These are phyloP conservation scores for Eurytoma adleriae DNA, from an alignment of 2,888 invertebrate genomes.

Conservation along the genomic window DNA sequence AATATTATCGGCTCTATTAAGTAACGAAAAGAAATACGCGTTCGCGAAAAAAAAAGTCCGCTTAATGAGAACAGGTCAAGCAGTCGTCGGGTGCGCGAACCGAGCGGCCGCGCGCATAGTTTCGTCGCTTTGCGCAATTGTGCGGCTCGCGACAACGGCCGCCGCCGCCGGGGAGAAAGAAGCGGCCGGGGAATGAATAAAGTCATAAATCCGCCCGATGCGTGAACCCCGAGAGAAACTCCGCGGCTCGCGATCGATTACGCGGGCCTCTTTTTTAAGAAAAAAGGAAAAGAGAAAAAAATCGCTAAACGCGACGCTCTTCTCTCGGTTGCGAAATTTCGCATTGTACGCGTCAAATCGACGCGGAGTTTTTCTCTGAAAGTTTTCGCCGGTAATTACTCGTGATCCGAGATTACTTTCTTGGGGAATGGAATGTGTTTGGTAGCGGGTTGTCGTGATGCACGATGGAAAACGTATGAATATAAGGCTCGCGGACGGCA, in stretches of 20 bases:
- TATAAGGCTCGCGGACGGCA: slow-evolving; percentile 16
- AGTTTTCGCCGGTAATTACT: slow-evolving; percentile 1
- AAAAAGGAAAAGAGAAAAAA: background rate
- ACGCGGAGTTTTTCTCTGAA: slow-evolving; percentile 3
- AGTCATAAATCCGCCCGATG: slow-evolving; percentile 49
- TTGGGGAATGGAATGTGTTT: slow-evolving; percentile 19
- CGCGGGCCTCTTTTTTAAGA: background rate
- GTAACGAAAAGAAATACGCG: slow-evolving; percentile 41
- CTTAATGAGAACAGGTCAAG: slow-evolving; percentile 13
- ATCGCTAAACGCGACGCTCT: background rate
- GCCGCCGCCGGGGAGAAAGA: slow-evolving; percentile 26
- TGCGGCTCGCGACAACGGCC: background rate
- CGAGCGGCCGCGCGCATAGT: background rate
- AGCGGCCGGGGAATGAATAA: slow-evolving; percentile 47
- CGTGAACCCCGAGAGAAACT: background rate
- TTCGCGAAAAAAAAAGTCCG: slow-evolving; percentile 22
- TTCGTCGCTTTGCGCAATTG: slow-evolving; percentile 35
- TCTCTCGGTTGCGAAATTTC: slow-evolving; percentile 37
- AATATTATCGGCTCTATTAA: slow-evolving; percentile 49
- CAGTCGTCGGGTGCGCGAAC: slow-evolving; percentile 12
- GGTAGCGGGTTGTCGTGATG: background rate
- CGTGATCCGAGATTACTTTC: slow-evolving; percentile 29
- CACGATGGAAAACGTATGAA: slow-evolving; percentile 11
- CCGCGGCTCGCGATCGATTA: background rate
- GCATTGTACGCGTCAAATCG: slow-evolving; percentile 27